Evolutionary conservation across 2,888 invertebrate species (phyloP).

Genomic region (Leptinotarsa juncta): DNA sequence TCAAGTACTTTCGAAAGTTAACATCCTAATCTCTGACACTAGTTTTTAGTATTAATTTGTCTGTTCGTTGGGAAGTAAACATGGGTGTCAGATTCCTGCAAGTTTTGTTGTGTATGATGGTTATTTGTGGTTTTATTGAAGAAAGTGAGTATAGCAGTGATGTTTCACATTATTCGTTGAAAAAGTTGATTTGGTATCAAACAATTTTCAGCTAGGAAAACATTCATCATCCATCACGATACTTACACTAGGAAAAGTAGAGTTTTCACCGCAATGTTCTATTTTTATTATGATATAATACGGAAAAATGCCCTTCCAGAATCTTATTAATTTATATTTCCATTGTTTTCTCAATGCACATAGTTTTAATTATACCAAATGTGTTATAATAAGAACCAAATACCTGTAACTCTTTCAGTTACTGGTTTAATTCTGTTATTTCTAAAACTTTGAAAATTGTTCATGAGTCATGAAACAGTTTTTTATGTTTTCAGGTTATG

Average conservation of each 20-base stretch:
- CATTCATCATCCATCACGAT: too few relatives aligned
- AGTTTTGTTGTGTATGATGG: not conserved
- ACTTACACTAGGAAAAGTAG: too few relatives aligned
- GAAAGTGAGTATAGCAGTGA: not conserved
- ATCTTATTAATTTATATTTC: too few relatives aligned
- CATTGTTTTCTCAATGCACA: too few relatives aligned
- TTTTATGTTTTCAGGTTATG: conserved; percentile 1
- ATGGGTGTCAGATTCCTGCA: not conserved
- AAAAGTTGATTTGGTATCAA: too few relatives aligned
- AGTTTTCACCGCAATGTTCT: too few relatives aligned
- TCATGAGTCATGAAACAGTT: too few relatives aligned
- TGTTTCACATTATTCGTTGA: not conserved
- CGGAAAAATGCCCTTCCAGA: too few relatives aligned
- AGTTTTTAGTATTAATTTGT: not conserved
- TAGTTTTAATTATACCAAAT: too few relatives aligned
- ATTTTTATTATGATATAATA: too few relatives aligned
- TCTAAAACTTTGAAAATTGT: not conserved
- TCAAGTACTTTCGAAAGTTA: not conserved
- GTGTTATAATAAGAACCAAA: too few relatives aligned
- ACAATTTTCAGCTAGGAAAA: not conserved
- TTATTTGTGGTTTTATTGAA: not conserved
- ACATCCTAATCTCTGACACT: not conserved
- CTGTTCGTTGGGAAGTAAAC: not conserved
- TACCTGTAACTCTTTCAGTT: too few relatives aligned
- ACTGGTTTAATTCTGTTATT: not conserved